Conservation (phyloP, 2,113 vertebrate species). For the Dasypus novemcinctus region DNA sequence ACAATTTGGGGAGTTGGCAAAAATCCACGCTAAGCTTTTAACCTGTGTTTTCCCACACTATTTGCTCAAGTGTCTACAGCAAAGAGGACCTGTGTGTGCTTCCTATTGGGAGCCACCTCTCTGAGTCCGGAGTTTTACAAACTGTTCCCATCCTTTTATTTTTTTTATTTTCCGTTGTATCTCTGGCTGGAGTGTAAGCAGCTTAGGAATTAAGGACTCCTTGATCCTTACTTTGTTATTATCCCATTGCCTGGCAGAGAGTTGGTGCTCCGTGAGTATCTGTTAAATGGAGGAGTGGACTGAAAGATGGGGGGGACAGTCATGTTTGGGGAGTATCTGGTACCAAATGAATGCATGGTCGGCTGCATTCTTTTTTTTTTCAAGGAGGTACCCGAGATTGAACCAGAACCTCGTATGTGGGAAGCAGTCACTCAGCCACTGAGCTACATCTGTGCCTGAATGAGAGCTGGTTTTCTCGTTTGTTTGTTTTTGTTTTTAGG, state of each 20-base stretch:
- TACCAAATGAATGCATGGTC: not conserved
- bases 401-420: too few species aligned
- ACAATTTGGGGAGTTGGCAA: not conserved
- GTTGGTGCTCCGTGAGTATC: rapidly evolving
- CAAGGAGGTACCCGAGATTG: too few species aligned
- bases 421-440: too few species aligned
- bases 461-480: too few species aligned
- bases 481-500: too few species aligned
- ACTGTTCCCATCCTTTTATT: not conserved
- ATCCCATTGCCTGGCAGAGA: not conserved
- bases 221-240: not conserved
- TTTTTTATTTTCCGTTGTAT: not conserved
- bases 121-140: not conserved
- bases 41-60: not conserved
- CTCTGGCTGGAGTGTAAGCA: not conserved
- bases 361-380: not conserved
- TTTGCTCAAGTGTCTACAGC: not conserved
- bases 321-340: rapidly evolving
- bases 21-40: not conserved
- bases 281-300: not conserved
- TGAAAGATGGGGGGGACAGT: too few species aligned
- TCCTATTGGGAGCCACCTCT: not conserved
- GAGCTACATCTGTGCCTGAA: too few species aligned
- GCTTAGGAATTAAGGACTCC: not conserved
- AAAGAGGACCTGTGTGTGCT: too few species aligned